Base-by-base conservation (phyloP, 2,888 invertebrate genomes). In the Macaria liturata region DNA sequence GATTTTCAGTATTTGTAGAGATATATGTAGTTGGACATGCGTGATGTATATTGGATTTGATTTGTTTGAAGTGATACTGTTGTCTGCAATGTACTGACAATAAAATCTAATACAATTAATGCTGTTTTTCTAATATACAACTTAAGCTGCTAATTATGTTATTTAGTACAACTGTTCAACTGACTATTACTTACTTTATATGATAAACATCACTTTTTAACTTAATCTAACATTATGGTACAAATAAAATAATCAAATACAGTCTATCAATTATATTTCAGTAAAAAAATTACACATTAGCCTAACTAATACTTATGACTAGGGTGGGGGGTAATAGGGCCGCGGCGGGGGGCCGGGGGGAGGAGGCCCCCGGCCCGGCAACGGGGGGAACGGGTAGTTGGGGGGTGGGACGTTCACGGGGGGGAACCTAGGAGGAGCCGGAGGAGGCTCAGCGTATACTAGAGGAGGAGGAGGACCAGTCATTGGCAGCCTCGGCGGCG, bases 311-410 rank as follows among this genome's bases (percentile, higher is more conserved):
- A 49, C 57, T 69, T 66, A 48, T 59, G 65, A 72, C 84, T 84
- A 91, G 60, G 89, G 86, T 40, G 91, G 91, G 51, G 88, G 91
- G 65, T 88, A 91, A 65, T 90, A 91, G 1, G 89, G 87, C 40
- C 90, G 69, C 20, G 77, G 82, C 49, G 86, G 87, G 5, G 79
- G 85, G 0, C 81, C 76, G 0, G 82, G 83, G n/a, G 79, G 88
- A 9, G 77, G 81, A 3, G 72, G 75, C 0, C 78, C 76, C 34
- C 79, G 74, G 1, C 80, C 78, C 0, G 78, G 78, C 32, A 80
- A 61, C 0, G 83, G 80, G 4, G 85, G 79, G 73, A 81, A 88
- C 4, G 58, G 37, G 75, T 86, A 88, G 65, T 83, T 77, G 6
- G 88, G 88, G 31, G 89, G 89, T 48, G 93, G 86, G 50, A 92